These are phyloP conservation scores for Cryptosula pallasiana DNA, from an alignment of 2,888 invertebrate genomes.

Conservation along the genomic window DNA sequence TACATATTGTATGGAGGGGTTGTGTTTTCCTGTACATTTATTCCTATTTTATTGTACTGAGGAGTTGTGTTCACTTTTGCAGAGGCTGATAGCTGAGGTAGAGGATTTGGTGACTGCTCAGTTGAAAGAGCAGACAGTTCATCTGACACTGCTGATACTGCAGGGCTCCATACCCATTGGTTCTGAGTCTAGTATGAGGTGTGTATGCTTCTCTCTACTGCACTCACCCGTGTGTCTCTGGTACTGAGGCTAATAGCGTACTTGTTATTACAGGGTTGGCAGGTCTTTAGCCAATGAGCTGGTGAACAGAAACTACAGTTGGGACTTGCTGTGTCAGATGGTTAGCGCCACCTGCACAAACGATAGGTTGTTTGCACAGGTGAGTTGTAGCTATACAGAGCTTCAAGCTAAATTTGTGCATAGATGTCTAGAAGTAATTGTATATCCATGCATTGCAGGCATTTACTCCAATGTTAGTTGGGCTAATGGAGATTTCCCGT, in stretches of 20 bases:
- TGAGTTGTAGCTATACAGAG: too few species aligned
- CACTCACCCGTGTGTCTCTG: too few species aligned
- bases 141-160: slow-evolving; percentile 60
- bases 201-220: too few species aligned
- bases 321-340: slow-evolving; percentile 35
- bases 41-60: too few species aligned
- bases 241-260: too few species aligned
- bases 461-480: slow-evolving; percentile 66
- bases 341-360: background rate
- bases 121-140: slow-evolving; percentile 61
- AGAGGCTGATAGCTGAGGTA: slow-evolving; percentile 69
- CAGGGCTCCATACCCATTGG: slow-evolving; percentile 54
- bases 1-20: too few species aligned
- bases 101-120: slow-evolving; percentile 63
- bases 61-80: slow-evolving; percentile 38
- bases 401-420: too few species aligned
- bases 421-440: background rate
- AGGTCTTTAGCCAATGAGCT: background rate
- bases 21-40: too few species aligned
- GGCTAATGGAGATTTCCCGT: slow-evolving; percentile 65
- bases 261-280: background rate
- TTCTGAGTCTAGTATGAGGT: background rate
- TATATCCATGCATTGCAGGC: slow-evolving; percentile 40
- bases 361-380: background rate
- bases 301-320: slow-evolving; percentile 54